Percentiles rank a stretch among this genome's conserved stretches.
Conservation (phyloP, 92 coral and sea anemone species). For the Galaxea fascicularis region DNA sequence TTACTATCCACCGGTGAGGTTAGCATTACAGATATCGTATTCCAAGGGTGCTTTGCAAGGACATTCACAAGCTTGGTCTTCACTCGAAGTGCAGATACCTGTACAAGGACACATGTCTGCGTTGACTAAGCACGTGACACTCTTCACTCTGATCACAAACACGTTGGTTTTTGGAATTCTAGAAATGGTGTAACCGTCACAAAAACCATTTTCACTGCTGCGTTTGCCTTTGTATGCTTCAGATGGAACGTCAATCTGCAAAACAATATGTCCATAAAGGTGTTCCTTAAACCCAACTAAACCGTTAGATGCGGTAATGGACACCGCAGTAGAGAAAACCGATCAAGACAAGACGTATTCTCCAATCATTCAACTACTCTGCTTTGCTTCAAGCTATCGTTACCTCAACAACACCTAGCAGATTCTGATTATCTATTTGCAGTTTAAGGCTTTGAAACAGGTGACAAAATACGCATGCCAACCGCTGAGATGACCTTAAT, state of each 20-base stretch:
- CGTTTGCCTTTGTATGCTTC: neutral
- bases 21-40: slow-evolving; percentile 70
- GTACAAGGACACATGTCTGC: slow-evolving; percentile 53
- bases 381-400: too few relatives aligned
- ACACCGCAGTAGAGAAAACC: too few relatives aligned
- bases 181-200: slow-evolving; percentile 44
- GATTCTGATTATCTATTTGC: too few relatives aligned
- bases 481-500: too few relatives aligned
- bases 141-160: slow-evolving; percentile 42
- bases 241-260: slow-evolving; percentile 21
- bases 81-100: slow-evolving; percentile 23
- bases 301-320: too few relatives aligned
- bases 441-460: too few relatives aligned
- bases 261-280: neutral
- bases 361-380: too few relatives aligned
- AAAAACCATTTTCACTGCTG: slow-evolving; percentile 7
- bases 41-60: slow-evolving; percentile 70
- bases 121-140: slow-evolving; percentile 18
- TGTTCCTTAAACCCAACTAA: neutral
- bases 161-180: slow-evolving; percentile 58
- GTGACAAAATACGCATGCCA: too few relatives aligned
- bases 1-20: slow-evolving; percentile 53
- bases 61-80: slow-evolving; percentile 61
- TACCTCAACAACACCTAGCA: too few relatives aligned
- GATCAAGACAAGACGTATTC: too few relatives aligned